Conservation (phyloP, 2,113 vertebrate species). For the Halcyon senegalensis region DNA sequence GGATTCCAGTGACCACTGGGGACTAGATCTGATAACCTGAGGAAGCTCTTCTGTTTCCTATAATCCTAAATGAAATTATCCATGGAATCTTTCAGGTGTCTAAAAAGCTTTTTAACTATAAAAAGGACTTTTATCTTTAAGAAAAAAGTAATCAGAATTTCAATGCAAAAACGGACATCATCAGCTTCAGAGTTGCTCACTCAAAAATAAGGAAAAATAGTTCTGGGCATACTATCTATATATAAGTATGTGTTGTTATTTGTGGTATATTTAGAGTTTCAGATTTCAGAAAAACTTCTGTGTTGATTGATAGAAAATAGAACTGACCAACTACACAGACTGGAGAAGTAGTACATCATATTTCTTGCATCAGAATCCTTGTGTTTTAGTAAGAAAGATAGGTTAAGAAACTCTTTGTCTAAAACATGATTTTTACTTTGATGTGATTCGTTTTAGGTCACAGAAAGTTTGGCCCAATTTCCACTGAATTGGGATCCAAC, state of each 20-base stretch:
- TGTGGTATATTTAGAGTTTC: background rate
- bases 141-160: background rate
- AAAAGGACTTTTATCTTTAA: background rate
- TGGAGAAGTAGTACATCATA: background rate
- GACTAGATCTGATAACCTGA: background rate
- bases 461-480: conserved; percentile 30
- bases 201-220: background rate
- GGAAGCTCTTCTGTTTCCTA: background rate
- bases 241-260: background rate
- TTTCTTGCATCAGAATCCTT: background rate
- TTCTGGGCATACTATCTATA: background rate
- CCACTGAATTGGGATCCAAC: conserved; percentile 44
- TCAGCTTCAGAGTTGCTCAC: background rate
- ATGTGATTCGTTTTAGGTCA: conserved; percentile 24
- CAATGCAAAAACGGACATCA: background rate
- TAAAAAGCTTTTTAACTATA: background rate
- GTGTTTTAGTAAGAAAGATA: background rate
- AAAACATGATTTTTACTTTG: conserved; percentile 16
- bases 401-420: conserved; percentile 25
- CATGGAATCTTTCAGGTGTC: background rate
- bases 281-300: background rate
- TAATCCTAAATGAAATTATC: background rate
- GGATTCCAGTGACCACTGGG: background rate
- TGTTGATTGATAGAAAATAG: background rate
- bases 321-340: background rate